Conservation (phyloP, 2,797 vertebrate genomes). For the Spea hammondii region DNA sequence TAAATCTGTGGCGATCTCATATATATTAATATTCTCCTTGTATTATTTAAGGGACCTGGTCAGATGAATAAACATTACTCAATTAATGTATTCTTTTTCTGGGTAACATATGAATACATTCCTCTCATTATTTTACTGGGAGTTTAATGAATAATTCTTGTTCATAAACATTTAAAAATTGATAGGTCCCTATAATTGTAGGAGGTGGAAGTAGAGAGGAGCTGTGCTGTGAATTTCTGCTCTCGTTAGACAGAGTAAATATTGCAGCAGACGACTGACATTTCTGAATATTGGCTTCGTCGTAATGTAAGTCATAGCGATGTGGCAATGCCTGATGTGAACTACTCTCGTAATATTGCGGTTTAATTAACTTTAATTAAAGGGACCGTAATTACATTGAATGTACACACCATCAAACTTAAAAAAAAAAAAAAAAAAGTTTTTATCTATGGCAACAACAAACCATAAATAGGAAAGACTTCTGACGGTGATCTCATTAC, state of each 20-base stretch:
- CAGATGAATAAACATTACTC: constrained; percentile 38
- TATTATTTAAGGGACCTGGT: constrained; percentile 22
- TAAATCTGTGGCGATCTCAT: constrained; percentile 17
- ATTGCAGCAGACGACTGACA: constrained; percentile 31
- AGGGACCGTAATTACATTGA: neutral
- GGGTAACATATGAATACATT: constrained; percentile 31
- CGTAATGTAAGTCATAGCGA: constrained; percentile 9
- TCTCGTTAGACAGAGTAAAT: constrained; percentile 23
- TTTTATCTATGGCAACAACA: no score
- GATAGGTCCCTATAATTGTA: neutral
- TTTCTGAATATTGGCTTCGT: constrained; percentile 28
- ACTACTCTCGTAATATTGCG: constrained; percentile 6
- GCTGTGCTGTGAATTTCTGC: constrained; percentile 20
- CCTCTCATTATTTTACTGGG: constrained; percentile 25
- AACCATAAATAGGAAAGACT: no score
- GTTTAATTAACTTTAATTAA: constrained; percentile 20
- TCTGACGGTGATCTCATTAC: no score
- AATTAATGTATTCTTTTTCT: constrained; percentile 27
- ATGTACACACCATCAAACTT: no score
- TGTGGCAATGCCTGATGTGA: constrained; percentile 27
- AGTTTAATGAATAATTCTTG: constrained; percentile 43
- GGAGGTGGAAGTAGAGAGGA: neutral
- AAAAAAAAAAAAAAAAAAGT: no score
- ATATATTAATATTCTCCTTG: constrained; percentile 3
- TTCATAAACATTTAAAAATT: constrained; percentile 27